Base-by-base conservation (phyloP, 92 coral and sea anemone genomes). In the Phenganax marumi region DNA sequence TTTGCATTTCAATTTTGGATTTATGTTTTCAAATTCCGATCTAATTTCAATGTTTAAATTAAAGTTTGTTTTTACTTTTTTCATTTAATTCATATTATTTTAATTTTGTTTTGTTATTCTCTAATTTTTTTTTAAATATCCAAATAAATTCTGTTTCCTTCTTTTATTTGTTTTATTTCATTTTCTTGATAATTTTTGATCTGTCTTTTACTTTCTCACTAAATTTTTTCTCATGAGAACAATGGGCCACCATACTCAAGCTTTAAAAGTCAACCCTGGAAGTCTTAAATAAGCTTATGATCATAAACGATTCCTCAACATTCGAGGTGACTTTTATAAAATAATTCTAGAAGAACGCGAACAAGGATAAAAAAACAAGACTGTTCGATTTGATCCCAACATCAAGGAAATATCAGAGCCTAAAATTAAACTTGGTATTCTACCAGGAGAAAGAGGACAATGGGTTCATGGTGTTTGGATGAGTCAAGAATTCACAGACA, bases 201-300 rank as follows among this genome's bases (percentile, higher is more conserved):
- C n/a, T 58, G 19, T 58, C n/a, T 58, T 58, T 58, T 58, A 8
- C 21, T 16, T 58, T 58, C 13, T 58, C 21, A 58, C 21, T 58
- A 12, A 16, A 58, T 16, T 7, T 58, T 58, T 18, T 58, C 9
- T 23, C 13, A 58, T 58, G 65, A 58, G 65, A 58, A 58, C 65
- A 23, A 58, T 23, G 22, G 16, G 65, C 65, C 65, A 58, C 65
- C 65, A 58, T 58, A 58, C 23, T 58, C n/a, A n/a, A n/a, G n/a
- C n/a, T n/a, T n/a, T n/a, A n/a, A n/a, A n/a, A n/a, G n/a, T n/a
- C n/a, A n/a, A n/a, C n/a, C n/a, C n/a, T n/a, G n/a, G n/a, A n/a
- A n/a, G n/a, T n/a, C n/a, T n/a, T n/a, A n/a, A n/a, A n/a, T n/a
- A n/a, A n/a, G n/a, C n/a, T n/a, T n/a, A n/a, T n/a, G n/a, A n/a